Percentiles rank a stretch among this genome's conserved stretches.
Evolutionary conservation across 2,888 invertebrate species (phyloP).

Genomic region (Eucera pruinosa): DNA sequence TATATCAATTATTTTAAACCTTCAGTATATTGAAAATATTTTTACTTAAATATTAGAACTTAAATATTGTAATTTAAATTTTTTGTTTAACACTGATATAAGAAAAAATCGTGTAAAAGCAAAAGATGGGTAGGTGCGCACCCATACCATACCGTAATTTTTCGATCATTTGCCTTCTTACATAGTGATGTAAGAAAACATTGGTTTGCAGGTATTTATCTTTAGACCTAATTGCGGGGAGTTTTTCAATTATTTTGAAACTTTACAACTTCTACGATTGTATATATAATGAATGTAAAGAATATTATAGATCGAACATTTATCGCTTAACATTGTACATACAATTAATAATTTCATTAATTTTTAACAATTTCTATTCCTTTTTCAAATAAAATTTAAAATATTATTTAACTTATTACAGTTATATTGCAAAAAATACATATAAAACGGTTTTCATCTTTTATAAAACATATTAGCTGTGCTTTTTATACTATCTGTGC

Average conservation of each 20-base stretch:
- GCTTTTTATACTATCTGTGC: no score
- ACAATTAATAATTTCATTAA: no score
- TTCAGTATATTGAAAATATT: not conserved
- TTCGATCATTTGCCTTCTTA: conserved; percentile 9
- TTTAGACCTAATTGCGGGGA: conserved; percentile 82
- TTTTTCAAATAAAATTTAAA: no score
- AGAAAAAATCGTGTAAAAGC: conserved; percentile 6
- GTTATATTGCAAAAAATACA: no score
- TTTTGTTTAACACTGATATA: not conserved
- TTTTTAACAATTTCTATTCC: no score
- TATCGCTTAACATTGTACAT: no score
- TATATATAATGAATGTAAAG: no score
- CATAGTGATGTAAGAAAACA: not conserved
- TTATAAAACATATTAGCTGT: no score
- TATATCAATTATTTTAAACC: no score
- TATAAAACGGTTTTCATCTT: no score
- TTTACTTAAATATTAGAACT: not conserved
- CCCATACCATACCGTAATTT: conserved; percentile 72
- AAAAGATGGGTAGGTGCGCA: conserved; percentile 80
- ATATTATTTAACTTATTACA: no score
- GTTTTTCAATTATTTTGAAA: conserved; percentile 67
- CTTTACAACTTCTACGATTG: not conserved
- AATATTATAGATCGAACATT: no score
- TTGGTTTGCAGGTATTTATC: conserved; percentile 23
- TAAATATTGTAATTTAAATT: not conserved